These are phyloP conservation scores for Thunnus thynnus DNA, from an alignment of 2,113 vertebrate genomes.

Conservation along the genomic window DNA sequence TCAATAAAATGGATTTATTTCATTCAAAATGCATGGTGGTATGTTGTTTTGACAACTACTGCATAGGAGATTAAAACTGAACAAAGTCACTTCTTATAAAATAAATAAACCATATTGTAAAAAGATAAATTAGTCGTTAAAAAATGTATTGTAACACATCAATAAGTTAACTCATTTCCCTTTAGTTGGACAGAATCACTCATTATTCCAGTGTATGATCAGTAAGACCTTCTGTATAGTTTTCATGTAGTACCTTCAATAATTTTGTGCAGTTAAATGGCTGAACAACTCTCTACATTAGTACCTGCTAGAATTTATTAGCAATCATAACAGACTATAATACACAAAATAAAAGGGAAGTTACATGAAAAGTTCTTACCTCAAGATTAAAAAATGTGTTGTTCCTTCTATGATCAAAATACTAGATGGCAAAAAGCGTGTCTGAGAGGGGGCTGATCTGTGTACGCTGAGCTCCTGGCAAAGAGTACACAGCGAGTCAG, in stretches of 20 bases:
- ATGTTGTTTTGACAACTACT: neutral
- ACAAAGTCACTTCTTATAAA: neutral
- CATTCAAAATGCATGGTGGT: neutral
- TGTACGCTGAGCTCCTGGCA: neutral
- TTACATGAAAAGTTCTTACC: constrained; percentile 53
- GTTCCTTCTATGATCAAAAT: constrained; percentile 3
- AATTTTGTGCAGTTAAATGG: neutral
- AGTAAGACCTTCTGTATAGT: neutral
- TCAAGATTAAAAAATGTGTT: neutral
- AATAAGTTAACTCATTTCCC: no score
- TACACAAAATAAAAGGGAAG: neutral
- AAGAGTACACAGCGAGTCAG: constrained; percentile 8
- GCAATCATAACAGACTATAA: neutral
- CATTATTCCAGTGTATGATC: neutral
- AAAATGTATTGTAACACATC: no score
- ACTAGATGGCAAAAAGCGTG: neutral
- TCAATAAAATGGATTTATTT: neutral
- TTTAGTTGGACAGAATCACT: no score
- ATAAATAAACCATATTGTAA: neutral
- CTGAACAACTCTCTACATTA: neutral
- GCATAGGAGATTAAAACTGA: neutral
- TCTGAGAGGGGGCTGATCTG: constrained; percentile 1
- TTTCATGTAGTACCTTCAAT: neutral
- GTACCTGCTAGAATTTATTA: neutral
- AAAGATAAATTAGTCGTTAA: no score